phyloP scores from a whole-genome alignment of 2,113 vertebrate species.

The Phyllostomus discolor region DNA sequence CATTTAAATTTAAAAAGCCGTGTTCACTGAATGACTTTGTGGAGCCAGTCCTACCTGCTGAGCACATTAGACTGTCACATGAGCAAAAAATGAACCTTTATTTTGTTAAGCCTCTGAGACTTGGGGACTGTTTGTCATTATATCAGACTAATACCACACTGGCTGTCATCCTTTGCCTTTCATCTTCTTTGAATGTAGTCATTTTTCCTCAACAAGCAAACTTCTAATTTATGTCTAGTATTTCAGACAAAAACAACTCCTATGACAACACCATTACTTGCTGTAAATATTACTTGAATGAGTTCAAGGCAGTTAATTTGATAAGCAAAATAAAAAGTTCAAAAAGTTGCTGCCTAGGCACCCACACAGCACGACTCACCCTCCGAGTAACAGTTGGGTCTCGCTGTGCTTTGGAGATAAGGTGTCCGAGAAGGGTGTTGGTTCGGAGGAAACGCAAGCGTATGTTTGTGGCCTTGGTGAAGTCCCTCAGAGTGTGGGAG shows the following conservation, averaged over 20 bases:
- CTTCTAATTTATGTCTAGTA: neutral
- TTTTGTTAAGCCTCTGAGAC: neutral
- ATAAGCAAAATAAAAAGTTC: neutral
- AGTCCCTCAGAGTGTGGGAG: constrained; percentile 85
- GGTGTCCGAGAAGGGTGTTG: constrained; percentile 92
- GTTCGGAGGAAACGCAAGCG: constrained; percentile 91
- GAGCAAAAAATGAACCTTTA: neutral
- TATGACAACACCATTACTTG: neutral
- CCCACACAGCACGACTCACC: constrained; percentile 77
- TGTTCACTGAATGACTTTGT: neutral
- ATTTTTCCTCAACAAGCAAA: constrained; percentile 1
- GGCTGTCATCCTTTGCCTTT: neutral
- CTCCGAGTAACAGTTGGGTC: constrained; percentile 92
- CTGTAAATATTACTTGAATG: neutral
- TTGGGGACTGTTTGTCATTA: neutral
- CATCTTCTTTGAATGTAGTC: neutral
- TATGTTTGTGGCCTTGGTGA: constrained; percentile 93
- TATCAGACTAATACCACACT: neutral
- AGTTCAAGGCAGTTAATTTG: neutral
- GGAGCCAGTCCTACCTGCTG: neutral
- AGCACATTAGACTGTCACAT: neutral
- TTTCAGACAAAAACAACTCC: neutral
- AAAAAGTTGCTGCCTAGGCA: accelerated
- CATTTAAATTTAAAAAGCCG: neutral
- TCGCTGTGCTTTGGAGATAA: constrained; percentile 91